Conservation (phyloP, 2,113 vertebrate species). For the Petaurus breviceps region DNA sequence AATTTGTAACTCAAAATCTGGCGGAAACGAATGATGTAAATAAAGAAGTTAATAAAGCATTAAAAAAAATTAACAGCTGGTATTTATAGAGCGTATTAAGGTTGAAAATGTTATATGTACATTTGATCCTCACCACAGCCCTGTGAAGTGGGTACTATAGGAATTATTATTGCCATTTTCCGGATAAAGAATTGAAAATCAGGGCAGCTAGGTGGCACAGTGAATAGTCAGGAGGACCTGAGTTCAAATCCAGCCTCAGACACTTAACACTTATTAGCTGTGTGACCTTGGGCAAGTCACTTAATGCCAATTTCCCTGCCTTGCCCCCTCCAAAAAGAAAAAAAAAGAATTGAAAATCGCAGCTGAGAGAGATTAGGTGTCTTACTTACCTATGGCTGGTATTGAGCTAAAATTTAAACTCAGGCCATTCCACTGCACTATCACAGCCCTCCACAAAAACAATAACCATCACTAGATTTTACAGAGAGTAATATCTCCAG, state of each 20-base stretch:
- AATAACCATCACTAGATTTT: slow-evolving; percentile 21
- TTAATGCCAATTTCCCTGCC: too few relatives aligned
- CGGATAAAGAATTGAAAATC: neutral
- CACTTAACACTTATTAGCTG: too few relatives aligned
- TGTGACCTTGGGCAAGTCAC: too few relatives aligned
- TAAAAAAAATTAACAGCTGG: too few relatives aligned
- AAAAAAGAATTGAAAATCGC: neutral
- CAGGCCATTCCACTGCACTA: neutral
- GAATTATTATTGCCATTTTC: neutral
- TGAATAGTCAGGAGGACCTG: too few relatives aligned
- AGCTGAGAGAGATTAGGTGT: neutral
- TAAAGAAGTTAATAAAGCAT: too few relatives aligned
- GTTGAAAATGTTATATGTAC: neutral
- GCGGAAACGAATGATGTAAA: too few relatives aligned
- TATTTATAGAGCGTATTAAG: neutral
- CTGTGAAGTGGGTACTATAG: neutral
- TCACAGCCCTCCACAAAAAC: neutral
- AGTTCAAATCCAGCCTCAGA: too few relatives aligned
- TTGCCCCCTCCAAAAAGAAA: too few relatives aligned
- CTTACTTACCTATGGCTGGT: neutral
- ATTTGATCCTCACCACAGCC: neutral
- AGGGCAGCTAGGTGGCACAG: too few relatives aligned
- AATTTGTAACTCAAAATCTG: too few relatives aligned
- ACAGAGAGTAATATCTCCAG: slow-evolving; percentile 19
- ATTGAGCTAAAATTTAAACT: neutral